Base-by-base conservation (phyloP, 1,140 invertebrate genomes). In the Brachionus calyciflorus region DNA sequence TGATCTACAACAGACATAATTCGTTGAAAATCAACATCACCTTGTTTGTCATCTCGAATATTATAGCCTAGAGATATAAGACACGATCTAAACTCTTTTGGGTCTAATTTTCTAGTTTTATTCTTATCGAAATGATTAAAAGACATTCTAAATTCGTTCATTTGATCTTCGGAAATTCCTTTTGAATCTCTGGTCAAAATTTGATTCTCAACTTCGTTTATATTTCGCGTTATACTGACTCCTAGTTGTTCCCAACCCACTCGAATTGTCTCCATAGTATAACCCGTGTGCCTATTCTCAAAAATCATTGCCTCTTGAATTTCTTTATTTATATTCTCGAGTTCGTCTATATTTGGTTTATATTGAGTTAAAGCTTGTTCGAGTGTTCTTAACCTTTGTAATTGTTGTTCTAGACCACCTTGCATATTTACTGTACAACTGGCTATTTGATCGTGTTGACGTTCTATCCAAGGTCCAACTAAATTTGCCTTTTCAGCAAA, bases 101-200 rank as follows among this genome's bases (percentile, higher is more conserved):
- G 93, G 79, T 93, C 91, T 70, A 99, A 87, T 80, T 92, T 90
- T 28, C 95, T 92, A 51, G 92, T 93, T 83, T 93, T 90, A 84
- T 95, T 96, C 88, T 98, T 98, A 88, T 99, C 96, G 85, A 99
- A 99, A 88, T 99, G 96, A 87, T 97, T 97, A 89, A 99, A 99
- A 78, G 93, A 96, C 80, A 91, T 91, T 80, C 96, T 90, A 89
- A 97, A 99, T 87, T 99, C 96, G 80, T 93, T 96, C 82, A 99
- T 89, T 84, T 99, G 96, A 81, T 98, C 94, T 84, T 98, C 93
- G 77, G 83, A 96, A 81, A 98, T 96, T 60, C 89, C 89, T 83
- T 99, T 99, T 21, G 94, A 97, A 85, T 99, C 96, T 82, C 96
- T 89, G 19, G 96, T 98, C 68, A 99, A 46, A 41, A 82, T 81